Percentiles rank a stretch among this genome's conserved stretches.
Evolutionary conservation across 2,113 vertebrate species (phyloP).

Genomic region (Sinocyclocheilus maitianheensis): DNA sequence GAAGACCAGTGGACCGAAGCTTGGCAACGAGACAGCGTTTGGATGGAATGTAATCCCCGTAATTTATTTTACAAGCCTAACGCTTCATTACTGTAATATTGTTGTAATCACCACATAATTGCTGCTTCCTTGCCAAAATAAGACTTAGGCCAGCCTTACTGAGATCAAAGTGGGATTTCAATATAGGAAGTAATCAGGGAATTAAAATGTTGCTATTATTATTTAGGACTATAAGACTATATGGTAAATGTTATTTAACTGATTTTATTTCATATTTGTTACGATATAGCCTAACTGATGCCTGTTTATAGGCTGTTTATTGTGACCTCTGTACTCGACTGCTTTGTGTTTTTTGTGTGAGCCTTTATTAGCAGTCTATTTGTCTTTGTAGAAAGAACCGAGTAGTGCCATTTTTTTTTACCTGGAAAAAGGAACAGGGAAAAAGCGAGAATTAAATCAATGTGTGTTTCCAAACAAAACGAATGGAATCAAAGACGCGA

Average conservation of each 20-base stretch:
- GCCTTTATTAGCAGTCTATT: not conserved
- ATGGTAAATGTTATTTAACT: not conserved
- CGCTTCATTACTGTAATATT: slow-evolving; percentile 27
- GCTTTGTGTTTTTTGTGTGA: not conserved
- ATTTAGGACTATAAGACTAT: not conserved
- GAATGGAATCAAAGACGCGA: slow-evolving; percentile 81
- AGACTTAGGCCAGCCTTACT: not conserved
- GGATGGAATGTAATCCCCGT: slow-evolving; percentile 1
- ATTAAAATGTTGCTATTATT: not conserved
- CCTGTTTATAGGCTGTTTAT: not conserved
- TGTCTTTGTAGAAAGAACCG: slow-evolving; percentile 3
- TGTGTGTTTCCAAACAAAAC: slow-evolving; percentile 93
- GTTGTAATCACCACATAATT: slow-evolving; percentile 11
- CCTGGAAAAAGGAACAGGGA: slow-evolving; percentile 40
- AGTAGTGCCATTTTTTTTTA: not conserved
- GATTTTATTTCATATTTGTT: not conserved
- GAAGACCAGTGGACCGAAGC: not conserved
- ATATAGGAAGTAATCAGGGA: not conserved
- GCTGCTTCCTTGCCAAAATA: slow-evolving; percentile 7
- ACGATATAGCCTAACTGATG: too few relatives aligned
- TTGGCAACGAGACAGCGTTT: slow-evolving; percentile 45
- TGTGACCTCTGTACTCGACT: not conserved
- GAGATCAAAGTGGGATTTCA: not conserved
- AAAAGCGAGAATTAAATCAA: slow-evolving; percentile 93
- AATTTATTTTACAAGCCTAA: slow-evolving; percentile 35